Percentiles rank a stretch among this genome's conserved stretches.
These are phyloP conservation scores for Loriculus beryllinus DNA, from an alignment of 2,797 vertebrate genomes.

Conservation along the genomic window DNA sequence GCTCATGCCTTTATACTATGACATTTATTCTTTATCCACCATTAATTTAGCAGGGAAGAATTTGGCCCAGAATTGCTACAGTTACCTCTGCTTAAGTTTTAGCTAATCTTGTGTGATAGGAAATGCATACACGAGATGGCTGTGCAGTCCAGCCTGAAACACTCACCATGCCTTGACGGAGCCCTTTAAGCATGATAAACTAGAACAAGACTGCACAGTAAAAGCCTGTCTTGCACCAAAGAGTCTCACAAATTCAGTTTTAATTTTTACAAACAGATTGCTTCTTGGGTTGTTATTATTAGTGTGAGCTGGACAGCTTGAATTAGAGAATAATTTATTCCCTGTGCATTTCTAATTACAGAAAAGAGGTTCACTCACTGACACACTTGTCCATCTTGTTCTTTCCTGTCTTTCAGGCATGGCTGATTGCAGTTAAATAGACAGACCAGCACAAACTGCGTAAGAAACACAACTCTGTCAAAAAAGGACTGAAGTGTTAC, in stretches of 20 bases:
- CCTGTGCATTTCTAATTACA: slow-evolving; percentile 82
- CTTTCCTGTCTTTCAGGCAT: slow-evolving; percentile 72
- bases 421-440: slow-evolving; percentile 71
- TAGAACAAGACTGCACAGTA: slow-evolving; percentile 12
- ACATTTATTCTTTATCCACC: not conserved
- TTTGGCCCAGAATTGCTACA: not conserved
- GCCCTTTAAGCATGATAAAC: slow-evolving; percentile 33
- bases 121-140: not conserved
- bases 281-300: slow-evolving; percentile 77
- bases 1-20: not conserved
- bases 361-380: slow-evolving; percentile 73
- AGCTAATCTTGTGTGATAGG: not conserved
- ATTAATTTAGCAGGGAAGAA: not conserved
- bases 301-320: slow-evolving; percentile 82
- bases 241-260: slow-evolving; percentile 69
- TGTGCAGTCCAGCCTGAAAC: not conserved
- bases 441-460: slow-evolving; percentile 63
- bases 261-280: slow-evolving; percentile 74
- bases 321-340: slow-evolving; percentile 82
- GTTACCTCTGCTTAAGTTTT: not conserved
- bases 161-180: not conserved
- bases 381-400: slow-evolving; percentile 78
- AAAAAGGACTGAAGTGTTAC: slow-evolving; percentile 77
- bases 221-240: slow-evolving; percentile 47
- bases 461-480: slow-evolving; percentile 72